Evolutionary conservation across 35 echinoderm and acorn worm species (phyloP).

Genomic region (Hemicentrotus pulcherrimus): DNA sequence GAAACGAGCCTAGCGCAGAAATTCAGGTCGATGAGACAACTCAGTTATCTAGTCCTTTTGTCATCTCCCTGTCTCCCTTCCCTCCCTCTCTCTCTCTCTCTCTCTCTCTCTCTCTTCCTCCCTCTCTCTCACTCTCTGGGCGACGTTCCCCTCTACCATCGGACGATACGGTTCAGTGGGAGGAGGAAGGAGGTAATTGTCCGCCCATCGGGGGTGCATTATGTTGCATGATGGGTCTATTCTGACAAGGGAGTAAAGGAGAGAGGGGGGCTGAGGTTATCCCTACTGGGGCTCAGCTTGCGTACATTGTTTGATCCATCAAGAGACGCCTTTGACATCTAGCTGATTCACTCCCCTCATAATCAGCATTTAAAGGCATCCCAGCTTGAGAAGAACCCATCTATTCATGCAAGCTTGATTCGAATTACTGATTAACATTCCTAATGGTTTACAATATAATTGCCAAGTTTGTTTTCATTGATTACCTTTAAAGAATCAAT

Average conservation of each 20-base stretch:
- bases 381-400: background rate
- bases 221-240: slow-evolving; percentile 34
- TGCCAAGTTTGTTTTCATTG: background rate
- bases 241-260: background rate
- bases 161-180: slow-evolving; percentile 34
- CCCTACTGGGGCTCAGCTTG: slow-evolving; percentile 25
- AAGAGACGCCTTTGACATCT: background rate
- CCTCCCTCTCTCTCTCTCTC: background rate
- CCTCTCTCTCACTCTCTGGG: background rate
- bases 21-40: slow-evolving; percentile 5
- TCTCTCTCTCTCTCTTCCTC: background rate
- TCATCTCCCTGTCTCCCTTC: background rate
- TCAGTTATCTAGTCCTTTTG: background rate
- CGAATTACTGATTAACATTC: background rate
- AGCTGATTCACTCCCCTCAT: slow-evolving; percentile 25
- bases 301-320: slow-evolving; percentile 34
- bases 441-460: background rate
- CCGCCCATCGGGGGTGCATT: slow-evolving; percentile 29
- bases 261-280: slow-evolving; percentile 5
- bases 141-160: background rate
- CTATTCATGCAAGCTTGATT: background rate
- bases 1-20: background rate
- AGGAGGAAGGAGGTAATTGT: slow-evolving; percentile 38
- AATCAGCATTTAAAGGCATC: background rate
- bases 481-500: background rate